These are phyloP conservation scores for Pentalonia nigronervosa DNA, from an alignment of 1,140 invertebrate species.

Conservation along the genomic window DNA sequence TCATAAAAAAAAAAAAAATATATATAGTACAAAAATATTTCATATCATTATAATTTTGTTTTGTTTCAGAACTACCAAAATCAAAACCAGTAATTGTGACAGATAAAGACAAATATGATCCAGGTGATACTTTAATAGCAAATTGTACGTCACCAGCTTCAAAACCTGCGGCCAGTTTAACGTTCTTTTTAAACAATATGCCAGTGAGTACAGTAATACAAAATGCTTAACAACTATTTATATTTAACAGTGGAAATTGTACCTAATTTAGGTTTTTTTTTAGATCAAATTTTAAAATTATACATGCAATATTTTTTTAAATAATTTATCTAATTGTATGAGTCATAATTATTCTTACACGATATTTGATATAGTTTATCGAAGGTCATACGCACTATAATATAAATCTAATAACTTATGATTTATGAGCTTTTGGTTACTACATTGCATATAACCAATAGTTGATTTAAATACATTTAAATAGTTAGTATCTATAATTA, in stretches of 20 bases:
- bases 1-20: too few relatives aligned
- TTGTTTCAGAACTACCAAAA: constrained; percentile 64
- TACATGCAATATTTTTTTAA: neutral
- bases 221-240: neutral
- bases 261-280: neutral
- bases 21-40: neutral
- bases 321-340: neutral
- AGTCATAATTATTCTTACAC: neutral
- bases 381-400: neutral
- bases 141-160: constrained; percentile 77
- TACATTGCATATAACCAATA: neutral
- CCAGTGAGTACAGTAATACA: constrained; percentile 59
- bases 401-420: neutral
- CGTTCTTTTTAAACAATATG: constrained; percentile 65
- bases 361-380: neutral
- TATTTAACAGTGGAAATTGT: neutral
- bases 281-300: neutral
- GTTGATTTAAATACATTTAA: neutral
- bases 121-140: constrained; percentile 76
- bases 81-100: constrained; percentile 65
- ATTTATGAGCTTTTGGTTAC: neutral
- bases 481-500: neutral
- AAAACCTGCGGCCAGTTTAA: constrained; percentile 65
- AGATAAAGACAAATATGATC: constrained; percentile 77
- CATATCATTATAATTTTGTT: neutral